phyloP scores from a whole-genome alignment of 2,888 invertebrate species.

The Volucella zonaria region DNA sequence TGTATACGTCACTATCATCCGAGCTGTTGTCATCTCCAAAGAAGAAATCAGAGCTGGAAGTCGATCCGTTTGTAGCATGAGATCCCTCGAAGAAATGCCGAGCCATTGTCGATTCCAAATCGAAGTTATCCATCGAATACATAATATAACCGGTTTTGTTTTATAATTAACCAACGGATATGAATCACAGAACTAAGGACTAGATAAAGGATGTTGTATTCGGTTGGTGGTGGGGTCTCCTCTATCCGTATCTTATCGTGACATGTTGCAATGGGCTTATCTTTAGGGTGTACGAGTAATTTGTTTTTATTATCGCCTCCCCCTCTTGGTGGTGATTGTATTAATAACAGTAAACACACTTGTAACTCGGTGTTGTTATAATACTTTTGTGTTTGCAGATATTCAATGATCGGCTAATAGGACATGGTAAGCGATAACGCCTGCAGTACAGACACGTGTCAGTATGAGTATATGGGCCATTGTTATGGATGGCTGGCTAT shows the following conservation, averaged over 20 bases:
- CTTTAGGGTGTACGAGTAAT: neutral
- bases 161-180: neutral
- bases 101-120: conserved; percentile 87
- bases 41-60: conserved; percentile 86
- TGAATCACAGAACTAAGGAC: conserved; percentile 18
- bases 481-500: conserved; percentile 11
- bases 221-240: neutral
- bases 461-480: conserved; percentile 7
- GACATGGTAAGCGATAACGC: conserved; percentile 70
- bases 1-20: conserved; percentile 86
- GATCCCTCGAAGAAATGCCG: conserved; percentile 85
- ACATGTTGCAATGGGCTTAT: conserved; percentile 30
- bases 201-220: conserved; percentile 19
- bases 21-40: conserved; percentile 84
- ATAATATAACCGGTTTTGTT: conserved; percentile 78
- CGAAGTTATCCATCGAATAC: conserved; percentile 88
- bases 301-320: conserved; percentile 5
- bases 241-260: conserved; percentile 18
- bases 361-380: conserved; percentile 23
- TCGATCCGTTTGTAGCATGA: conserved; percentile 85
- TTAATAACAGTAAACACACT: conserved; percentile 23
- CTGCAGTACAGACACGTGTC: conserved; percentile 78
- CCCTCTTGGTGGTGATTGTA: conserved; percentile 1
- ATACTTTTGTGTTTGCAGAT: conserved; percentile 40
- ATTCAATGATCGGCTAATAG: conserved; percentile 40